phyloP scores from a whole-genome alignment of 2,797 vertebrate genomes.

The Sphaeramia orbicularis region DNA sequence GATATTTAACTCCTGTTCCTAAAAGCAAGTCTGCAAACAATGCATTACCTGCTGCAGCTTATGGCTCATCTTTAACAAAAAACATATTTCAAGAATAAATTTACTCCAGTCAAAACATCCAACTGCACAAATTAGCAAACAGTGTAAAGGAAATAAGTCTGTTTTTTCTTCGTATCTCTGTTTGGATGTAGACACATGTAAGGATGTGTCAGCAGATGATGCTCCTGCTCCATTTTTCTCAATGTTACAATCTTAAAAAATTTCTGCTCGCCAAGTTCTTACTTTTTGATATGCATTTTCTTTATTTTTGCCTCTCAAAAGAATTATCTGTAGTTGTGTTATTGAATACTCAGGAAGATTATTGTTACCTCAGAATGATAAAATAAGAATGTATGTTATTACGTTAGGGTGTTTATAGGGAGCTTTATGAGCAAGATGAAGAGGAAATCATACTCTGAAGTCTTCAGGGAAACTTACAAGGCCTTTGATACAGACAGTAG shows the following conservation, averaged over 20 bases:
- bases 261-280: slow-evolving; percentile 56
- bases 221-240: slow-evolving; percentile 16
- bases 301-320: slow-evolving; percentile 76
- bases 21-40: slow-evolving; percentile 8
- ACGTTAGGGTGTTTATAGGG: slow-evolving; percentile 73
- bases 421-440: slow-evolving; percentile 68
- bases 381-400: slow-evolving; percentile 83
- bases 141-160: slow-evolving; percentile 5
- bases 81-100: slow-evolving; percentile 10
- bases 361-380: slow-evolving; percentile 84
- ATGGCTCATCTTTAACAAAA: slow-evolving; percentile 15
- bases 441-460: slow-evolving; percentile 64
- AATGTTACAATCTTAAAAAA: slow-evolving; percentile 47
- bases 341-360: slow-evolving; percentile 85
- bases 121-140: slow-evolving; percentile 17
- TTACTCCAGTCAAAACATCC: slow-evolving; percentile 3
- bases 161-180: not conserved
- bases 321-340: slow-evolving; percentile 77
- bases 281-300: slow-evolving; percentile 66
- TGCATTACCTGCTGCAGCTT: slow-evolving; percentile 12
- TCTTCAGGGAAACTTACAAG: slow-evolving; percentile 77
- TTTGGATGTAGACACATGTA: slow-evolving; percentile 13
- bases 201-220: too few relatives aligned
- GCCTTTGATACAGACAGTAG: slow-evolving; percentile 57
- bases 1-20: slow-evolving; percentile 22